These are phyloP conservation scores for Hermatobates lingyangjiaoensis DNA, from an alignment of 1,140 invertebrate species.

Conservation along the genomic window DNA sequence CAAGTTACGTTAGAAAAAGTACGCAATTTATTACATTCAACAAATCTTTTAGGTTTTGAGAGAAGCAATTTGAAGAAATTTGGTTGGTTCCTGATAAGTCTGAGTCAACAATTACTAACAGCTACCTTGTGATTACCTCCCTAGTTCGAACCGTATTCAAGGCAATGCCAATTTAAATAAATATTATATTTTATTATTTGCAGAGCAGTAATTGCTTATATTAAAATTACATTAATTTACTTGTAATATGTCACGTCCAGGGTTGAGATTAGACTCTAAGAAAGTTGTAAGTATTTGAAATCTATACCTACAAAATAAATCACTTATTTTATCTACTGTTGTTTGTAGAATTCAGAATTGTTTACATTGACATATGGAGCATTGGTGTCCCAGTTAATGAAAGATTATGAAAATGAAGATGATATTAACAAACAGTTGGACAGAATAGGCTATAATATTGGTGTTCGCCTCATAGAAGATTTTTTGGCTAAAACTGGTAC, in stretches of 20 bases:
- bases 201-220: no score
- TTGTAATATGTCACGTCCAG: constrained; percentile 36
- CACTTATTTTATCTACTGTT: constrained; percentile 15
- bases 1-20: no score
- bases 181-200: no score
- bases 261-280: constrained; percentile 36
- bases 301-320: not conserved
- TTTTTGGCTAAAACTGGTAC: constrained; percentile 83
- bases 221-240: no score
- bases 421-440: constrained; percentile 91
- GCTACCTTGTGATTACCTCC: no score
- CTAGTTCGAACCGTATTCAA: no score
- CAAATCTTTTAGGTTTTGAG: no score
- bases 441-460: constrained; percentile 94
- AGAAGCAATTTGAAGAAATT: no score
- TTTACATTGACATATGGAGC: constrained; percentile 96
- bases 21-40: no score
- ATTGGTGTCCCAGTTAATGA: constrained; percentile 85
- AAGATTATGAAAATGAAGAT: constrained; percentile 93
- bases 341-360: constrained; percentile 81
- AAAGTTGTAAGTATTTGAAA: constrained; percentile 36
- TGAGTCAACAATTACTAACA: no score
- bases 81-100: no score
- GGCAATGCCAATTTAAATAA: no score
- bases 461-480: constrained; percentile 90